A percentile compares a stretch with the other conserved stretches of the same genome.
These are phyloP conservation scores for Dryobota labecula DNA, from an alignment of 2,888 invertebrate genomes.

Conservation along the genomic window DNA sequence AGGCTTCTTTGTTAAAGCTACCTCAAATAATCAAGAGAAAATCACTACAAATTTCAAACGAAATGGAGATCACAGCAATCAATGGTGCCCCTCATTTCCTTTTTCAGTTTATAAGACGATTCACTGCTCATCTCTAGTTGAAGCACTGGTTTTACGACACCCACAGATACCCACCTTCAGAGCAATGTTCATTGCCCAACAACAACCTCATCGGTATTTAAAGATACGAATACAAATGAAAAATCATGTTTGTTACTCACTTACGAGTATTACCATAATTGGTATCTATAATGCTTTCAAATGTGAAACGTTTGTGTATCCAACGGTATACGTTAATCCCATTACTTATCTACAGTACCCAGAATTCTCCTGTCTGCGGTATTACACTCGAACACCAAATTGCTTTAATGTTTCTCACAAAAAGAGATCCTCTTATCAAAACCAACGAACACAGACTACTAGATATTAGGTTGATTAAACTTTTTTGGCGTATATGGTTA, in stretches of 20 bases:
- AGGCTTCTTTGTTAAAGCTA: background rate
- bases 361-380: slow-evolving; percentile 56
- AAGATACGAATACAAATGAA: slow-evolving; percentile 23
- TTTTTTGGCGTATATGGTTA: slow-evolving; percentile 10
- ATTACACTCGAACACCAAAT: slow-evolving; percentile 56
- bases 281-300: slow-evolving; percentile 47
- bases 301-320: slow-evolving; percentile 58
- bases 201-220: background rate
- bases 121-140: background rate
- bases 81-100: background rate
- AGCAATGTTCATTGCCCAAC: background rate
- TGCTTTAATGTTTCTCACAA: slow-evolving; percentile 44
- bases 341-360: slow-evolving; percentile 57
- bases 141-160: background rate
- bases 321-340: slow-evolving; percentile 55
- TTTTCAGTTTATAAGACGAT: no score
- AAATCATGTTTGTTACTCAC: slow-evolving; percentile 31
- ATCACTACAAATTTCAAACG: background rate
- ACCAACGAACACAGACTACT: slow-evolving; percentile 5
- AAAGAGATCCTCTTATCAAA: slow-evolving; percentile 31
- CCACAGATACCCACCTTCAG: fast-evolving
- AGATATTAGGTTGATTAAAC: slow-evolving; percentile 15
- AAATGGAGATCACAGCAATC: background rate
- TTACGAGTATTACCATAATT: slow-evolving; percentile 57
- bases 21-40: background rate